Evolutionary conservation across 2,113 vertebrate species (phyloP).

Genomic region (Miniopterus natalensis): DNA sequence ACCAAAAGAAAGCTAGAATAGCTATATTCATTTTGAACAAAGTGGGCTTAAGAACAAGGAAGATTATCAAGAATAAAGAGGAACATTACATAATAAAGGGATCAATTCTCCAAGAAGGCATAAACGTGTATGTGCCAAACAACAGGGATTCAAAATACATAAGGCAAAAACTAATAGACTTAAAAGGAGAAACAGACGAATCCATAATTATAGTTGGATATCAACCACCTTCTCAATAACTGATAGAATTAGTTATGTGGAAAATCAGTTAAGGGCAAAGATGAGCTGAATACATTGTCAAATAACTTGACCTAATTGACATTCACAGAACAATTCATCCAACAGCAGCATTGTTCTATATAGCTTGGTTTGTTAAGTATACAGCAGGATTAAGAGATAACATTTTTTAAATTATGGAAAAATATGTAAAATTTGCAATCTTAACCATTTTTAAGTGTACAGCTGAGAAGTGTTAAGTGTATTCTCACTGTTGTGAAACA

Average conservation of each 20-base stretch:
- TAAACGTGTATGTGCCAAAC: neutral
- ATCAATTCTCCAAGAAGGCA: neutral
- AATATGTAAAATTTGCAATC: neutral
- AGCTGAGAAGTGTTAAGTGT: neutral
- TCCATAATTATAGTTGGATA: neutral
- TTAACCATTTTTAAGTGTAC: neutral
- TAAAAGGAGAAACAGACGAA: conserved; percentile 32
- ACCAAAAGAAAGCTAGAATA: neutral
- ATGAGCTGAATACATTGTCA: neutral
- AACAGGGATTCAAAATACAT: neutral
- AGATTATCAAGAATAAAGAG: conserved; percentile 1
- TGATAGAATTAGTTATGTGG: neutral
- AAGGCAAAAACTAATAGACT: neutral
- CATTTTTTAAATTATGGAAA: neutral
- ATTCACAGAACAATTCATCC: neutral
- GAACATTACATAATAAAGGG: neutral
- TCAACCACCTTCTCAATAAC: neutral
- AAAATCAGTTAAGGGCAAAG: neutral
- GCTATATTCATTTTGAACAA: conserved; percentile 35
- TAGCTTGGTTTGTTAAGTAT: neutral
- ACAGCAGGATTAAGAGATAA: neutral
- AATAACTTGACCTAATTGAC: neutral
- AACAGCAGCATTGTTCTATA: neutral
- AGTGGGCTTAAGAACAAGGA: neutral
- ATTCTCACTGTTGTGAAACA: neutral